Percentiles rank a stretch among this genome's conserved stretches.
Evolutionary conservation across 64 coral and sea anemone species (phyloP).

Genomic region (Porites australiensis): DNA sequence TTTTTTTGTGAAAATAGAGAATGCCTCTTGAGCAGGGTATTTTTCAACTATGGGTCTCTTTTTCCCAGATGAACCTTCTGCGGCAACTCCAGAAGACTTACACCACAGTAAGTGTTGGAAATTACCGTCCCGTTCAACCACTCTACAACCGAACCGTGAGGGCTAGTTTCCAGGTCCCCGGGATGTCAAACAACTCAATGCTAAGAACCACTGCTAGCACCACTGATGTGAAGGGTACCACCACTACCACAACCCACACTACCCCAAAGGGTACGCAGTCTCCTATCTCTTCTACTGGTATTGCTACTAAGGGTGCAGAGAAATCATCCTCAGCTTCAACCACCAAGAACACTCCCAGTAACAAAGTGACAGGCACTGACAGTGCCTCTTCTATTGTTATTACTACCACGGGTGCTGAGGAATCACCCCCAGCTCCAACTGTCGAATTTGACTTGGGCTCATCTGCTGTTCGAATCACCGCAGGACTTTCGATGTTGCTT

Average conservation of each 20-base stretch:
- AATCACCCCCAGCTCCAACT: neutral
- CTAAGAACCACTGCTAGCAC: too few relatives aligned
- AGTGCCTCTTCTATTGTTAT: neutral
- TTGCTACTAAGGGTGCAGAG: too few relatives aligned
- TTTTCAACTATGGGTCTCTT: neutral
- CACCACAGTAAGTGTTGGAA: neutral
- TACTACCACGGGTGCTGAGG: too few relatives aligned
- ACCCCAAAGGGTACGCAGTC: neutral
- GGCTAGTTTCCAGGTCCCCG: conserved; percentile 30
- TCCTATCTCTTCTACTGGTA: neutral
- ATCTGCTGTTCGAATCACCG: neutral
- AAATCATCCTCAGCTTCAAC: neutral
- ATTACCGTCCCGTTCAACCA: conserved; percentile 70
- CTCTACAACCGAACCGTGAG: conserved; percentile 56
- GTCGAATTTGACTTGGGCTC: neutral
- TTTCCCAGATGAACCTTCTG: conserved; percentile 58
- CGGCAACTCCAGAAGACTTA: conserved; percentile 46
- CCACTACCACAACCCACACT: neutral
- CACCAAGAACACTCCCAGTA: neutral
- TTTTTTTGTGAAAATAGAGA: too few relatives aligned
- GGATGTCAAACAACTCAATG: neutral
- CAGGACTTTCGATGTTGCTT: neutral
- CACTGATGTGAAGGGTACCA: neutral
- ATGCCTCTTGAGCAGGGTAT: too few relatives aligned
- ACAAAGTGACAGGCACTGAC: neutral